These are phyloP conservation scores for Rhineura floridana DNA, from an alignment of 2,113 vertebrate genomes.

Conservation along the genomic window DNA sequence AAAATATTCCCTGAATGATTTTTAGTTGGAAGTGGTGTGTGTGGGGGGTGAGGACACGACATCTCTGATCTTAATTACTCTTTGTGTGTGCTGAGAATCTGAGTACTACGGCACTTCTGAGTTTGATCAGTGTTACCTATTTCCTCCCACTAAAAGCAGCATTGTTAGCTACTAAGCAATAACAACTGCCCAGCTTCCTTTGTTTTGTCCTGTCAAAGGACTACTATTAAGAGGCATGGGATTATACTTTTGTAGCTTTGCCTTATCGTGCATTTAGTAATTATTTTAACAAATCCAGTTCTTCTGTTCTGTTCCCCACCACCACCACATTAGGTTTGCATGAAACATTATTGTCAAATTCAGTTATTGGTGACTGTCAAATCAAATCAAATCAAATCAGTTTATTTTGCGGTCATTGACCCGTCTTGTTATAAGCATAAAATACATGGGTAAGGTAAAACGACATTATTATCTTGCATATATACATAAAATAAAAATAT, in stretches of 20 bases:
- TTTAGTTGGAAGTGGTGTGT: not conserved
- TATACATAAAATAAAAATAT: too few species aligned
- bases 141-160: not conserved
- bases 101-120: not conserved
- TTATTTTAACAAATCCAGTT: not conserved
- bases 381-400: too few species aligned
- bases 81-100: not conserved
- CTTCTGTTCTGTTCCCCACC: not conserved
- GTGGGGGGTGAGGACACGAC: not conserved
- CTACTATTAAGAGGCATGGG: not conserved
- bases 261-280: not conserved
- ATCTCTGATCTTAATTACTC: not conserved
- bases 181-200: not conserved
- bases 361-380: too few species aligned
- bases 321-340: not conserved
- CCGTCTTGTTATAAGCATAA: too few species aligned
- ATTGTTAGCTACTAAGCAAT: not conserved
- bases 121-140: not conserved
- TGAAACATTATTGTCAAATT: not conserved
- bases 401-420: too few species aligned
- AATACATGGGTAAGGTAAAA: too few species aligned
- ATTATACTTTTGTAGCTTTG: not conserved
- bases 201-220: not conserved
- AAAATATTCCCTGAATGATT: not conserved
- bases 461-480: too few species aligned